Percentiles rank a stretch among this genome's conserved stretches.
Conservation (phyloP, 2,888 invertebrate genomes). For the Amphipoea lucens region DNA sequence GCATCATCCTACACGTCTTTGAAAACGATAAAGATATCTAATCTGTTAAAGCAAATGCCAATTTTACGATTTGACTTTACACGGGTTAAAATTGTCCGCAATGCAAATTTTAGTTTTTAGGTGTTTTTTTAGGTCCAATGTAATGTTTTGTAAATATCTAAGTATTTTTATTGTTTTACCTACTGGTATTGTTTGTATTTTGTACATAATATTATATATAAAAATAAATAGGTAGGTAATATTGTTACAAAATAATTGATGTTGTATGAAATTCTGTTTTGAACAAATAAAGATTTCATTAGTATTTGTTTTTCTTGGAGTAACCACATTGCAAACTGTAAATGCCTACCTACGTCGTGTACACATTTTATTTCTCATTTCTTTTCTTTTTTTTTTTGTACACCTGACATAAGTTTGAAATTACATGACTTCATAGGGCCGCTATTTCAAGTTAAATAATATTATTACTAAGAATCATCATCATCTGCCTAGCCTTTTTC, state of each 20-base stretch:
- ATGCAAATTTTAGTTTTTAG: not conserved
- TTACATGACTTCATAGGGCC: not conserved
- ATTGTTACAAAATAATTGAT: not conserved
- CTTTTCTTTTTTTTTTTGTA: no score
- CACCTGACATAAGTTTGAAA: not conserved
- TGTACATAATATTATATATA: constrained; percentile 5
- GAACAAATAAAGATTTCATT: constrained; percentile 34
- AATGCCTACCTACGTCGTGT: not conserved
- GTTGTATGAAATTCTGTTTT: not conserved
- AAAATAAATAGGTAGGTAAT: not conserved
- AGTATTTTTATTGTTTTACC: not conserved
- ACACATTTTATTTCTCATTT: no score
- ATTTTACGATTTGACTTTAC: not conserved
- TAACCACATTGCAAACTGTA: not conserved
- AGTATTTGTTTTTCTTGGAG: constrained; percentile 1
- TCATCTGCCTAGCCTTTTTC: not conserved
- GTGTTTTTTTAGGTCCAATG: not conserved
- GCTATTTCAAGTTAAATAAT: not conserved
- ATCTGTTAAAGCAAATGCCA: not conserved
- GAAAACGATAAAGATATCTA: constrained; percentile 60
- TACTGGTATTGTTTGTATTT: not conserved
- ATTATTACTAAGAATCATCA: constrained; percentile 1
- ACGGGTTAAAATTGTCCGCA: not conserved
- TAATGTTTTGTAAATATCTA: not conserved
- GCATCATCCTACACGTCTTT: constrained; percentile 78